A percentile compares a stretch with the other conserved stretches of the same genome.
phyloP scores from a whole-genome alignment of 64 coral and sea anemone genomes.

The Porites australiensis region DNA sequence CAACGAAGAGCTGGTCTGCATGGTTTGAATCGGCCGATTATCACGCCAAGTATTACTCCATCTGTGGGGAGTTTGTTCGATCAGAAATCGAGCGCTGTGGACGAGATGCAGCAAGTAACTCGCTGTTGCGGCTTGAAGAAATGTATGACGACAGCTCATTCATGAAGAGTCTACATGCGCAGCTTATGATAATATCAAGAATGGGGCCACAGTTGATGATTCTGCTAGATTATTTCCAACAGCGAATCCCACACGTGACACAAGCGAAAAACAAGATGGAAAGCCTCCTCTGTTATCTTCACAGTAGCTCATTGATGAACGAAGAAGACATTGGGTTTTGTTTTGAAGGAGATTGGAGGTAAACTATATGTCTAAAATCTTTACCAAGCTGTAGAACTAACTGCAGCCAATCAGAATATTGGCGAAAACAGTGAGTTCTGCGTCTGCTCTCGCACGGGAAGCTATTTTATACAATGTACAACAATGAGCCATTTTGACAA shows the following conservation, averaged over 20 bases:
- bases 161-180: slow-evolving; percentile 36
- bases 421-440: too few relatives aligned
- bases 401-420: too few relatives aligned
- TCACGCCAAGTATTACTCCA: not conserved
- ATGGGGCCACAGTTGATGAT: slow-evolving; percentile 27
- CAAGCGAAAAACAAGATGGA: slow-evolving; percentile 50
- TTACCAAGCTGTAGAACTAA: too few relatives aligned
- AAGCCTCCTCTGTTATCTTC: slow-evolving; percentile 19
- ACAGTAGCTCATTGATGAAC: slow-evolving; percentile 15
- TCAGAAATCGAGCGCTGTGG: slow-evolving; percentile 11
- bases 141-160: slow-evolving; percentile 30
- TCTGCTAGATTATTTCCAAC: slow-evolving; percentile 53
- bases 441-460: too few relatives aligned
- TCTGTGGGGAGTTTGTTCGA: slow-evolving; percentile 13
- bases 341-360: not conserved
- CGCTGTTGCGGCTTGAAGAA: not conserved
- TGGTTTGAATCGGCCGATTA: slow-evolving; percentile 21
- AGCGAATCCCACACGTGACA: slow-evolving; percentile 30
- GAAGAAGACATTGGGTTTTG: slow-evolving; percentile 42
- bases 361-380: too few relatives aligned
- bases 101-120: slow-evolving; percentile 1
- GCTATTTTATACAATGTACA: too few relatives aligned
- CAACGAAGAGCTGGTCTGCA: slow-evolving; percentile 9
- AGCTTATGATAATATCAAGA: slow-evolving; percentile 22
- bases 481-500: too few relatives aligned